phyloP scores from a whole-genome alignment of 2,888 invertebrate species.

The Lycocerus yunnanus region DNA sequence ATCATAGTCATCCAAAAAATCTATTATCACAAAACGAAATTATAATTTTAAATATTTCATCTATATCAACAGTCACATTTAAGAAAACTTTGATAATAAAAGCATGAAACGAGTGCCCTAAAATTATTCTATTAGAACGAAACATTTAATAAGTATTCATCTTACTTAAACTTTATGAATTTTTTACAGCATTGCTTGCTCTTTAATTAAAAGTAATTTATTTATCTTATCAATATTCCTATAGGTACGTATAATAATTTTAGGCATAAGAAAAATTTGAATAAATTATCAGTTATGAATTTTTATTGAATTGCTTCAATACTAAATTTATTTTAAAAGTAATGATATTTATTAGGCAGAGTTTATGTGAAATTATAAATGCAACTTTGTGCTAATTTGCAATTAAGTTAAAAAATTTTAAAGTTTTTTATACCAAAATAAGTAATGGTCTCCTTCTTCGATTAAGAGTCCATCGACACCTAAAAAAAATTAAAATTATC shows the following conservation, averaged over 20 bases:
- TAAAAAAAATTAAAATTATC: slow-evolving; percentile 51
- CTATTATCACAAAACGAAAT: background rate
- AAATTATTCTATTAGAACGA: background rate
- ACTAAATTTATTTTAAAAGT: background rate
- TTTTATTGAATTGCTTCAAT: background rate
- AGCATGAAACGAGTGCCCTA: background rate
- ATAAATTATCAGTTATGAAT: background rate
- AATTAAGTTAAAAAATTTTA: slow-evolving; percentile 55
- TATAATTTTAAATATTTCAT: background rate
- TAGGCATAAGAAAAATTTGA: background rate
- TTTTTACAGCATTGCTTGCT: background rate
- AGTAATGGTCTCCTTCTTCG: slow-evolving; percentile 85
- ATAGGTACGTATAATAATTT: background rate
- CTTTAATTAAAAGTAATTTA: background rate
- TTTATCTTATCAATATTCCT: background rate
- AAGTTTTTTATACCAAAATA: slow-evolving; percentile 93
- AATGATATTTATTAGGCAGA: background rate
- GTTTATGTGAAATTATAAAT: background rate
- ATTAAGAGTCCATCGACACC: slow-evolving; percentile 87
- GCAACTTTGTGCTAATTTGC: slow-evolving; percentile 22
- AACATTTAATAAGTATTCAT: background rate
- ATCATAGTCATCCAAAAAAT: background rate
- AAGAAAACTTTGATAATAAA: background rate
- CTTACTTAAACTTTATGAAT: background rate
- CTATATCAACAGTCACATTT: background rate